A percentile compares a stretch with the other conserved stretches of the same genome.
These are phyloP conservation scores for Philonicus albiceps DNA, from an alignment of 2,888 invertebrate species.

Conservation along the genomic window DNA sequence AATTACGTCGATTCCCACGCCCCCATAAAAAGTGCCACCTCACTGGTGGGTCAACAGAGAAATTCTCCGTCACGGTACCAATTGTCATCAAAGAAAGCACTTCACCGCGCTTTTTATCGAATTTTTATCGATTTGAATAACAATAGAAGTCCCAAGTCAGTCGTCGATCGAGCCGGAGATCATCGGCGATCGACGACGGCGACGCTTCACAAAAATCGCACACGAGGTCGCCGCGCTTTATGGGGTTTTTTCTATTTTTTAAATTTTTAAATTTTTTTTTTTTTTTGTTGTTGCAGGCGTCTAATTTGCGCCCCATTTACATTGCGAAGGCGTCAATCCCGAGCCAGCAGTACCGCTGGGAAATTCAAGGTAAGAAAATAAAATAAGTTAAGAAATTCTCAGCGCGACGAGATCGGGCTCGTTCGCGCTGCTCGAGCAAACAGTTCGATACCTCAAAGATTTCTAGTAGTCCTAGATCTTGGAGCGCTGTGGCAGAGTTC, in stretches of 20 bases:
- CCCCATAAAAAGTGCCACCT: slow-evolving; percentile 23
- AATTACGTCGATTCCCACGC: slow-evolving; percentile 29
- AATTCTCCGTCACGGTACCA: slow-evolving; percentile 6
- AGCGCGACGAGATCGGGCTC: neutral
- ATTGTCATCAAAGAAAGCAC: slow-evolving; percentile 36
- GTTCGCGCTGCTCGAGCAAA: neutral
- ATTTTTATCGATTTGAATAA: slow-evolving; percentile 26
- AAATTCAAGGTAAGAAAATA: neutral
- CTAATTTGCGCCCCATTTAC: slow-evolving; percentile 24
- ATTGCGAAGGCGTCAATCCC: slow-evolving; percentile 20
- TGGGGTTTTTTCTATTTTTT: neutral
- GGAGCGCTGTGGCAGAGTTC: slow-evolving; percentile 14
- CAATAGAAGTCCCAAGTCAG: neutral
- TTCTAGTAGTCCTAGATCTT: slow-evolving; percentile 16
- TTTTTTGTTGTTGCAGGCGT: neutral
- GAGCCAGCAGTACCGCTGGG: neutral
- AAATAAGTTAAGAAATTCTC: neutral
- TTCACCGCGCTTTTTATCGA: slow-evolving; percentile 29
- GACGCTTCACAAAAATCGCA: neutral
- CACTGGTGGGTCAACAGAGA: slow-evolving; percentile 3
- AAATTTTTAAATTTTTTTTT: neutral
- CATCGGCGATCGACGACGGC: neutral
- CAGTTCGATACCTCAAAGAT: neutral
- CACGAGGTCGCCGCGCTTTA: neutral
- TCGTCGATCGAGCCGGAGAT: neutral